Conservation (phyloP, 1,140 invertebrate species). For the Dysdera silvatica region DNA sequence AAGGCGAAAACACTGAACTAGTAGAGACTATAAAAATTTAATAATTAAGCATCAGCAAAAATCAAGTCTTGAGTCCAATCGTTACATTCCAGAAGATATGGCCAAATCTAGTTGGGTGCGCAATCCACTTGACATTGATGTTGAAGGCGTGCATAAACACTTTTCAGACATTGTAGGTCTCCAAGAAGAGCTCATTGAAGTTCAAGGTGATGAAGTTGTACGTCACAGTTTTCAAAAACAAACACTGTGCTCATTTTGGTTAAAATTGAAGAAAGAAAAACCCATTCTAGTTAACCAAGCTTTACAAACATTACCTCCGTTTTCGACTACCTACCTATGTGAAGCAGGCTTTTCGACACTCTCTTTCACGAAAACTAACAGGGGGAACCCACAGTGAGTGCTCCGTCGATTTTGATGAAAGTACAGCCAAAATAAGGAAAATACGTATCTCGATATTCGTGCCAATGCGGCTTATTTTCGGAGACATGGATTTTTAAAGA, state of each 20-base stretch:
- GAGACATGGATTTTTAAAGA: no score
- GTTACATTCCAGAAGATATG: slow-evolving; percentile 2
- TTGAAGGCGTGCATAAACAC: background rate
- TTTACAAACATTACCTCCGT: background rate
- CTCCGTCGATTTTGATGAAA: no score
- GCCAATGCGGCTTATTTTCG: no score
- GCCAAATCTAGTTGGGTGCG: slow-evolving; percentile 4
- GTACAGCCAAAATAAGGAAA: no score
- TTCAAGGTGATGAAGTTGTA: slow-evolving; percentile 1
- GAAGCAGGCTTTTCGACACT: slow-evolving; percentile 35
- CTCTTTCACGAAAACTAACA: slow-evolving; percentile 35
- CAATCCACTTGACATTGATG: slow-evolving; percentile 3
- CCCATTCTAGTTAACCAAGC: slow-evolving; percentile 2
- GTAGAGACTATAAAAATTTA: background rate
- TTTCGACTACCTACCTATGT: slow-evolving; percentile 4
- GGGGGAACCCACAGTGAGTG: no score
- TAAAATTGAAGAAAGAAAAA: slow-evolving; percentile 4
- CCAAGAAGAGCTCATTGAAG: slow-evolving; percentile 4
- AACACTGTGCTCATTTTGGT: slow-evolving; percentile 5
- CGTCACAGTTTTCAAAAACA: background rate
- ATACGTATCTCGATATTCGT: no score
- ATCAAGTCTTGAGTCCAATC: no score
- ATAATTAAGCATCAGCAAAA: slow-evolving; percentile 1
- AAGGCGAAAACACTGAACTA: slow-evolving; percentile 7
- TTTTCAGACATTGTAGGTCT: background rate